Base-by-base conservation (phyloP, 2,797 vertebrate genomes). In the Sebastes minor region DNA sequence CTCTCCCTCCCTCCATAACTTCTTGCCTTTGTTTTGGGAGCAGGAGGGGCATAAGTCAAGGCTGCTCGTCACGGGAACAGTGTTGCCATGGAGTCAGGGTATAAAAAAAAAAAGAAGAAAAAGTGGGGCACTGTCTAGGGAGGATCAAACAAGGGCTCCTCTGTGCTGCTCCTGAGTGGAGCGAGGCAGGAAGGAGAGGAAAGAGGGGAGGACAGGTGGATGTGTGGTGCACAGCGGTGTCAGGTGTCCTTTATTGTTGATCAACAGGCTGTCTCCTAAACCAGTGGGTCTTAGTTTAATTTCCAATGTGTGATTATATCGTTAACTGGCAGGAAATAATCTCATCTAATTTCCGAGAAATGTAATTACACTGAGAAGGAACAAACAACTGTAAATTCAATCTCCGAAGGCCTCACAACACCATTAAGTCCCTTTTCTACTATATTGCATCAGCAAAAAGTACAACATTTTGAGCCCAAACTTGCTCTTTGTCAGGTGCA, bases 71-170 rank as follows among this genome's bases (percentile, higher is more conserved):
- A 88, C 71, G 9, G 88, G 87, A 87, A 80, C 82, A 83, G 86
- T 59, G 95, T 96, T 94, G 89, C 94, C 92, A 96, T 95, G 93
- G 95, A 89, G 89, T 84, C 78, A 2, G 81, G 63, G 60, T 78
- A 35, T 62, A 75, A 83, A 82, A 80, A 82, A n/a, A 25, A 53
- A 33, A 52, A 62, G 49, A 64, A 77, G 76, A 77, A 86, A 90
- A 88, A 86, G 62, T 72, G 90, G 86, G 86, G 89, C 86, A 88
- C 73, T 80, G 83, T 88, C 86, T 74, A 74, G 71, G 60, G 78
- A 83, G 84, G 87, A 90, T 78, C 81, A 81, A 80, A 96, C 95
- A 96, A 95, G 86, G 84, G 86, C 82, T 83, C 78, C 91, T 92
- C 92, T 95, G 94, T 95, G 74, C 76, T 78, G 42, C 38, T 83